A percentile compares a stretch with the other conserved stretches of the same genome.
Conservation (phyloP, 2,797 vertebrate genomes). For the Tapera naevia region DNA sequence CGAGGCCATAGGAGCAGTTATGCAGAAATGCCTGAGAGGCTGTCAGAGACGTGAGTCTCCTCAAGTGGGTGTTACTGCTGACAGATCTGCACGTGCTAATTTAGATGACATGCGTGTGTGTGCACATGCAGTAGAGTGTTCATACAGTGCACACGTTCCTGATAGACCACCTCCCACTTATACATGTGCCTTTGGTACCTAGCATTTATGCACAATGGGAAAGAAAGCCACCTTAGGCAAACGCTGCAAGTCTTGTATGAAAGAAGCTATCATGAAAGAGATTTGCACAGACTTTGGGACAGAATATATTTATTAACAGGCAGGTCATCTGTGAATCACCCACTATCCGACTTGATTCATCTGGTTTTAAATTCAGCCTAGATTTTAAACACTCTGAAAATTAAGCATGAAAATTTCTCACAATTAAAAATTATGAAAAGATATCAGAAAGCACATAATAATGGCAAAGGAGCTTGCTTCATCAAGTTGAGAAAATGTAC, state of each 20-base stretch:
- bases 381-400: not conserved
- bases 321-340: not conserved
- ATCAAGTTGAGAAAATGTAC: not conserved
- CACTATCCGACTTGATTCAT: not conserved
- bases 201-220: not conserved
- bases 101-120: rapidly evolving
- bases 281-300: not conserved
- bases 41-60: not conserved
- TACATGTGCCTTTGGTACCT: not conserved
- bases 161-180: not conserved
- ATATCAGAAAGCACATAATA: not conserved
- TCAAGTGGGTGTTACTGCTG: not conserved
- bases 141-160: rapidly evolving
- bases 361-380: not conserved
- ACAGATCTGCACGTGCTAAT: not conserved
- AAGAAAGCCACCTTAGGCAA: not conserved
- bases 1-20: not conserved
- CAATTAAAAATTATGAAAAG: not conserved
- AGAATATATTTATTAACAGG: not conserved
- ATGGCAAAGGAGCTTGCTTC: not conserved
- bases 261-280: not conserved
- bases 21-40: not conserved
- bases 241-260: not conserved
- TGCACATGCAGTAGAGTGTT: rapidly evolving
- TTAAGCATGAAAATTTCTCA: not conserved